Evolutionary conservation across 2,113 vertebrate genomes (phyloP), one percentile per base, ranked within the genome.

Genomic region (Acinonyx jubatus): DNA sequence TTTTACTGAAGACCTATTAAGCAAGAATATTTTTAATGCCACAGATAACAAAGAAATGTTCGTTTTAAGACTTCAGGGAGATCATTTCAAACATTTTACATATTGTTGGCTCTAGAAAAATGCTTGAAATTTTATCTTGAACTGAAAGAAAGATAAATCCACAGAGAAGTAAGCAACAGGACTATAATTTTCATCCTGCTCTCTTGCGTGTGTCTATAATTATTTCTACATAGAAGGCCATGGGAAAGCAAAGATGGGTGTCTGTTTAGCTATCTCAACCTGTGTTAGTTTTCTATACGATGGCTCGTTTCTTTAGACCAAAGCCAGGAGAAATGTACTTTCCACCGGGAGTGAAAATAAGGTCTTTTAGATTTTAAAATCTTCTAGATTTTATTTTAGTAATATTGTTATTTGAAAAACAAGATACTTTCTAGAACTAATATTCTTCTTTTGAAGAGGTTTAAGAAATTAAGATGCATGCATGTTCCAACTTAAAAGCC

Each of bases 61-160:
- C 74, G 50, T 55, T 69, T 79, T n/a, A 38, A 48, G 18, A 89
- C 27, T 41, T 94, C 21, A 52, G 65, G 50, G 76, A 91, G 48
- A 55, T 31, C 11, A 80, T 89, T 50, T 31, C 48, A 85, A 91
- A 91, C 50, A 69, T 93, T 94, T 94, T 65, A 83, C 4, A 84
- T 36, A 52, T 52, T 68, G 15, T 48, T 78, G 50, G 15, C 71
- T 71, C 25, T 50, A 80, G 5, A 83, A 91, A 82, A 89, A 89
- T 50, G 63, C 23, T 66, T 83, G n/a, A 45, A 63, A 89, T 76
- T 91, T 91, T 84, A 89, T 84, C 57, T 94, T 82, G 41, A 73
- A 78, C 23, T 29, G 15, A 84, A 86, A 73, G 57, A 91, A 94
- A 97, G 82, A 69, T 71, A 93, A 88, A 91, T 31, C 10, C 71